phyloP scores from a whole-genome alignment of 1,140 invertebrate genomes.

The Eupeodes corollae region DNA sequence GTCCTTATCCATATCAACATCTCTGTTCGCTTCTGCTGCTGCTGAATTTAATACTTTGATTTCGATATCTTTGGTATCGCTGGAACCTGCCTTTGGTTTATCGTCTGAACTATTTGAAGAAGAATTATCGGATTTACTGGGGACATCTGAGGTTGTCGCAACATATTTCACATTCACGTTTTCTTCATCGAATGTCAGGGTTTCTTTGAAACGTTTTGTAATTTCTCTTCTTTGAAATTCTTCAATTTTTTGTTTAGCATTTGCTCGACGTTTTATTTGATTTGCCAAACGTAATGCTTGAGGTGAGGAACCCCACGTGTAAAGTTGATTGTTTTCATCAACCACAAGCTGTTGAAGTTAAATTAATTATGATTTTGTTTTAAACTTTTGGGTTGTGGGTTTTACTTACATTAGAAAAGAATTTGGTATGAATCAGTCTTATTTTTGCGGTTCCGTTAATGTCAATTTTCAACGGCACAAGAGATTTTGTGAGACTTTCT shows the following conservation, averaged over 20 bases:
- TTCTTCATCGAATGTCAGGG: slow-evolving; percentile 11
- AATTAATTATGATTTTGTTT: no score
- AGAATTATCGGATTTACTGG: no score
- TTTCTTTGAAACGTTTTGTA: slow-evolving; percentile 28
- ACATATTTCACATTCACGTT: no score
- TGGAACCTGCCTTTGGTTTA: no score
- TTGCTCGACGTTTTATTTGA: slow-evolving; percentile 48
- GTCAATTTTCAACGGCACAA: slow-evolving; percentile 44
- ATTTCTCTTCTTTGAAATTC: slow-evolving; percentile 29
- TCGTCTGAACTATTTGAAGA: no score
- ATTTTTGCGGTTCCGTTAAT: slow-evolving; percentile 41
- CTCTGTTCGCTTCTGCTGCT: neutral
- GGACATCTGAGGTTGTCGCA: no score
- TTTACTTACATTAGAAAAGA: slow-evolving; percentile 68
- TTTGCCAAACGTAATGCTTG: slow-evolving; percentile 58
- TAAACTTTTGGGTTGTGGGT: neutral
- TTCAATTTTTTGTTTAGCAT: slow-evolving; percentile 41
- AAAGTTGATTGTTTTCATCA: slow-evolving; percentile 53
- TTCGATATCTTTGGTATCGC: neutral
- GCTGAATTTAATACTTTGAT: neutral
- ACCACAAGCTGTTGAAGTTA: slow-evolving; percentile 53
- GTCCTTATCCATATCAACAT: neutral
- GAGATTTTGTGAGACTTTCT: slow-evolving; percentile 21
- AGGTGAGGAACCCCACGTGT: slow-evolving; percentile 68
- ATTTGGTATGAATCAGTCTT: slow-evolving; percentile 57